Percentiles rank a stretch among this genome's conserved stretches.
Conservation (phyloP, 1,140 invertebrate species). For the Apocrypta bakeri region DNA sequence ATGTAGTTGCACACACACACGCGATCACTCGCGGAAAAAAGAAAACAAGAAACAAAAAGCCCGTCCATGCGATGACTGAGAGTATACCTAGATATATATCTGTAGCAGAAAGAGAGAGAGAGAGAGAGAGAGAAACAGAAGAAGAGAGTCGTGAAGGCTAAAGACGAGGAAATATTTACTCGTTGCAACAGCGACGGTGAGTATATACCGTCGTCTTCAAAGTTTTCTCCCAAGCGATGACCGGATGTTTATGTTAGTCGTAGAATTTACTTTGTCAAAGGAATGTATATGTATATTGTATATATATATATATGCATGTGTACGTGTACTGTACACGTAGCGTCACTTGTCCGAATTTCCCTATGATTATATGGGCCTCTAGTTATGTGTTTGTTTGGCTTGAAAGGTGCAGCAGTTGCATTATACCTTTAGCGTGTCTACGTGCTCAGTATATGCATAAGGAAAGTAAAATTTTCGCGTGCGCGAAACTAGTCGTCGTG, state of each 20-base stretch:
- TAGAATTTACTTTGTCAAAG: slow-evolving; percentile 23
- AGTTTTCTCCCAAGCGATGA: slow-evolving; percentile 29
- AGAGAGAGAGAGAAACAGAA: neutral
- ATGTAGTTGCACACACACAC: neutral
- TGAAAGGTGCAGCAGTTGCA: neutral
- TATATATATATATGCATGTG: no score
- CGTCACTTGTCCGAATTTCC: slow-evolving; percentile 16
- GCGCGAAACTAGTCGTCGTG: neutral
- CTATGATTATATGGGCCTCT: slow-evolving; percentile 12
- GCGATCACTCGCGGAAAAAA: neutral
- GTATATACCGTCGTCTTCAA: slow-evolving; percentile 12
- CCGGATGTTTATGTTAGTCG: slow-evolving; percentile 38
- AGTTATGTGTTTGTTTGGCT: slow-evolving; percentile 26
- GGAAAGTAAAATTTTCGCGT: neutral
- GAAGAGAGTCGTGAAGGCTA: neutral
- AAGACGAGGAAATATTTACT: slow-evolving; percentile 44
- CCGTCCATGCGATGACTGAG: neutral
- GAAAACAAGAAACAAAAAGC: neutral
- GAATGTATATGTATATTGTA: no score
- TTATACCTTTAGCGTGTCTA: no score
- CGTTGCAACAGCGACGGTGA: neutral
- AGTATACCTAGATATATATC: no score
- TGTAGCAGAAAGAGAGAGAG: no score
- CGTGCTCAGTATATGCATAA: no score
- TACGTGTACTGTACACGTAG: no score